phyloP scores from a whole-genome alignment of 1,140 invertebrate species.

The Macrotrachela quadricornifera region DNA sequence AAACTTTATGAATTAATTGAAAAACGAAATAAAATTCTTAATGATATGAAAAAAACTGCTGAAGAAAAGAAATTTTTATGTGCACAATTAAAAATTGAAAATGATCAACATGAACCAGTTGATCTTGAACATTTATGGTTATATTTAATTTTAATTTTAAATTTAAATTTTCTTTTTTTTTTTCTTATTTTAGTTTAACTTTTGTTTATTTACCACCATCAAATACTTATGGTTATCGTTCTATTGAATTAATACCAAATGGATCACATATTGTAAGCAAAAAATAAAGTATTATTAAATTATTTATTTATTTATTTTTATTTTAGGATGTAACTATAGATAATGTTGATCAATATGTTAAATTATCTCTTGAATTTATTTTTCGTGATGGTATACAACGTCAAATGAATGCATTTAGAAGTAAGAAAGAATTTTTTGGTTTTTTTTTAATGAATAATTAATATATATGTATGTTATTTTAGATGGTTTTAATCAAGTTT shows the following conservation, averaged over 20 bases:
- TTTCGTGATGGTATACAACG: constrained; percentile 1
- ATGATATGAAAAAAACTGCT: too few species aligned
- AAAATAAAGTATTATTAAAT: constrained; percentile 35
- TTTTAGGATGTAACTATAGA: constrained; percentile 16
- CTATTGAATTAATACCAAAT: constrained; percentile 33
- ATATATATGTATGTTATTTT: too few species aligned
- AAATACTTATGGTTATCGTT: constrained; percentile 37
- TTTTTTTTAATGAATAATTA: too few species aligned
- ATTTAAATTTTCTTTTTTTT: too few species aligned
- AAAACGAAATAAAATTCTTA: too few species aligned
- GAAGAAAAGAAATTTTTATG: too few species aligned
- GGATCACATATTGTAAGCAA: constrained; percentile 40
- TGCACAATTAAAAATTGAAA: too few species aligned
- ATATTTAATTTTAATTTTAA: too few species aligned
- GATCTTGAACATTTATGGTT: too few species aligned
- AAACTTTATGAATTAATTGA: neutral
- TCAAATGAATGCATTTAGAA: constrained; percentile 8
- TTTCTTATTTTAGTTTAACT: constrained; percentile 21
- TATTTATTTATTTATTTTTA: too few species aligned
- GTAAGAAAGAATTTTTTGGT: too few species aligned
- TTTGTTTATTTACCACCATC: constrained; percentile 67
- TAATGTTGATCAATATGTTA: constrained; percentile 77
- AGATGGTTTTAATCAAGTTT: constrained; percentile 72
- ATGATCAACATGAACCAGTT: too few species aligned
- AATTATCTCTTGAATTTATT: constrained; percentile 29